Evolutionary conservation across 1,140 invertebrate species (phyloP).

Genomic region (Drosophila nasuta): DNA sequence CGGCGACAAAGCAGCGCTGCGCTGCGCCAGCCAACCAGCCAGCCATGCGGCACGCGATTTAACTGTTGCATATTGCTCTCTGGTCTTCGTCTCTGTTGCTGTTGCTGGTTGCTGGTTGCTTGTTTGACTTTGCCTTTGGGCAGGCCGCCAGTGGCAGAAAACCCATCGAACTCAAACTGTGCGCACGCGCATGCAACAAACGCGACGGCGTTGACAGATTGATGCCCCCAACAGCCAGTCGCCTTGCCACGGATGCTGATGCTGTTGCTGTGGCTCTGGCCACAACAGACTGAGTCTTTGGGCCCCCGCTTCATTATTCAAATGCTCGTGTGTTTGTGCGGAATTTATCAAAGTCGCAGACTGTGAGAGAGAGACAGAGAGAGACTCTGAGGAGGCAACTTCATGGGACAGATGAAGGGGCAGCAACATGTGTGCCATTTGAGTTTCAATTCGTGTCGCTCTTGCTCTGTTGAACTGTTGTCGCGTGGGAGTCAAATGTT

Average conservation of each 20-base stretch:
- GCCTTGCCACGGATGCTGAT: constrained; percentile 15
- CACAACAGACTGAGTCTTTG: constrained; percentile 14
- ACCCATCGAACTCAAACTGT: constrained; percentile 81
- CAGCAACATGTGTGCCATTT: constrained; percentile 52
- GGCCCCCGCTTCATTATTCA: constrained; percentile 79
- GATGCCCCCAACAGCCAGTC: constrained; percentile 71
- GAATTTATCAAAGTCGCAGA: constrained; percentile 77
- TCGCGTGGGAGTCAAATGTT: constrained; percentile 72
- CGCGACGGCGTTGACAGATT: constrained; percentile 80
- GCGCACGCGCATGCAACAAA: constrained; percentile 78
- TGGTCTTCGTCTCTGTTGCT: constrained; percentile 38
- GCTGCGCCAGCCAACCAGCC: background rate
- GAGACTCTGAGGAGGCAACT: constrained; percentile 14
- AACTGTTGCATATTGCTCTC: constrained; percentile 55
- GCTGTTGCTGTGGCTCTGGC: background rate
- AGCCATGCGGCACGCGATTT: constrained; percentile 45
- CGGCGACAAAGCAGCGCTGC: constrained; percentile 43
- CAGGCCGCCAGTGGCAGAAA: constrained; percentile 71
- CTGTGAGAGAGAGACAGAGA: background rate
- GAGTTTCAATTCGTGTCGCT: constrained; percentile 48
- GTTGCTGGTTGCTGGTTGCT: constrained; percentile 19
- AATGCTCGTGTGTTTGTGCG: constrained; percentile 79
- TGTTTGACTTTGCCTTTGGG: constrained; percentile 50
- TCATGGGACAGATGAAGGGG: constrained; percentile 5
- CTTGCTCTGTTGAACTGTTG: constrained; percentile 32